phyloP scores from a whole-genome alignment of 2,113 vertebrate species.

The Equus przewalskii region DNA sequence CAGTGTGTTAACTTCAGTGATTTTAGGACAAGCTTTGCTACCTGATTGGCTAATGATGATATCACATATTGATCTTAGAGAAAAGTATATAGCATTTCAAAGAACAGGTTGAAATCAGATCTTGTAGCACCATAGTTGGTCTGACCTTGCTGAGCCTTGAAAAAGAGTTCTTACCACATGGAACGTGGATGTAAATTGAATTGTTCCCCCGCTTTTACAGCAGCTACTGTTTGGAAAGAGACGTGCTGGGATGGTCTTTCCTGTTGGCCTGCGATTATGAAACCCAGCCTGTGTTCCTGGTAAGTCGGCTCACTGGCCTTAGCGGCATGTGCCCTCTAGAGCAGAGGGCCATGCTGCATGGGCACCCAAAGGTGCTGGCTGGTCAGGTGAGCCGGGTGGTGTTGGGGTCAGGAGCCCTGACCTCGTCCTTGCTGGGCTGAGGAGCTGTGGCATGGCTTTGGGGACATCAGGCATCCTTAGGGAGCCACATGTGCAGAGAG shows the following conservation, averaged over 20 bases:
- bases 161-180: background rate
- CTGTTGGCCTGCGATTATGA: background rate
- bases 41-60: background rate
- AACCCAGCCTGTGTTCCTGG: background rate
- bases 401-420: background rate
- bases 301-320: background rate
- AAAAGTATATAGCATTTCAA: background rate
- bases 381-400: background rate
- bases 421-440: background rate
- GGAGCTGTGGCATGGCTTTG: background rate
- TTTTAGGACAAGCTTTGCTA: background rate
- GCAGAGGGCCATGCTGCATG: background rate
- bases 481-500: background rate
- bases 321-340: background rate
- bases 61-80: background rate
- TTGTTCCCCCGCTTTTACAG: constrained; percentile 1
- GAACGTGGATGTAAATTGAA: background rate
- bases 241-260: background rate
- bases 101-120: background rate
- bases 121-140: background rate
- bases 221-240: constrained; percentile 34
- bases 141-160: background rate
- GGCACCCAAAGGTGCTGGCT: background rate
- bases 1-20: background rate
- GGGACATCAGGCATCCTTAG: background rate